Evolutionary conservation across 2,113 vertebrate species (phyloP), one percentile per base, ranked within the genome.

Genomic region (Sakesphorus luctuosus): DNA sequence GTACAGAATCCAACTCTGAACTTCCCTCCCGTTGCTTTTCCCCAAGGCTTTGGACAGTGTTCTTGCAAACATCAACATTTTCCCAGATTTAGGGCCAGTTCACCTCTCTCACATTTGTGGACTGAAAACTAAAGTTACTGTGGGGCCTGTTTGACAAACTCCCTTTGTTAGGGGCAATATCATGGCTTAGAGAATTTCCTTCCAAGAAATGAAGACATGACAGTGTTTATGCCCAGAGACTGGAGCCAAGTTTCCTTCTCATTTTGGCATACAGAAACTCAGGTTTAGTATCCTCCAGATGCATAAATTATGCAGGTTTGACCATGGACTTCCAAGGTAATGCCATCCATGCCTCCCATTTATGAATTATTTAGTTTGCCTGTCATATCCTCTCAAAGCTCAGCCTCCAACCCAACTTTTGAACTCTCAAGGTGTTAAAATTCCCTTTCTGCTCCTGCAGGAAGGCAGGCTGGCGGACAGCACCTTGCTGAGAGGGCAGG

Each of bases 91-190:
- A 67, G 66, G 68, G n/a, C 62, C 72, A 87, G 73, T 87, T 95
- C 83, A 84, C 91, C 73, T 87, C 91, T 92, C n/a, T 2, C 23
- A 3, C 91, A 62, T 90, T 92, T 88, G 94, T 85, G 95, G 94
- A 88, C 52, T 56, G 10, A 73, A 95, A 95, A 89, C 58, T 53
- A 71, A 67, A 84, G 68, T 93, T 90, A 28, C 68, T 40, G 40
- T 25, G 38, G 49, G 68, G 58, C 74, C 83, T 56, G n/a, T 47
- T 75, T 89, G 91, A 94, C 65, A 81, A 81, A 74, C 13, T 80
- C 86, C 79, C 86, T 96, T 84, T 92, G 59, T 31, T 89, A 59
- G 76, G 12, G 75, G 55, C 61, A 71, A n/a, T 10, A 35, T 83
- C 38, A 3, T 10, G 61, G 66, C 29, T 89, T 78, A 59, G 8